Conservation (phyloP, 92 coral and sea anemone genomes). For the Phenganax marumi region DNA sequence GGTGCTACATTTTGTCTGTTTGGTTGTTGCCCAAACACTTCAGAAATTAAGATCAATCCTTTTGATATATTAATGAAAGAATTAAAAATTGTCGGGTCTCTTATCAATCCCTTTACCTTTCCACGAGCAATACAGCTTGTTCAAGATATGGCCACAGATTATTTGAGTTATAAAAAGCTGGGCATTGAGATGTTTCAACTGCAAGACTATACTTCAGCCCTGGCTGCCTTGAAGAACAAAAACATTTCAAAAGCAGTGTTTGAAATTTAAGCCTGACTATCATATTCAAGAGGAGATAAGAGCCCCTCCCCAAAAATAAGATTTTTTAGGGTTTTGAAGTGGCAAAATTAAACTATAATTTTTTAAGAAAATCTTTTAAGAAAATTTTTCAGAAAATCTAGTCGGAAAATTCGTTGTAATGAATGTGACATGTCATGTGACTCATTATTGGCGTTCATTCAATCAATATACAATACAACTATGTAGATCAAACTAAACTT, state of each 20-base stretch:
- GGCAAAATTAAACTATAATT: too few species aligned
- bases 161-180: conserved; percentile 72
- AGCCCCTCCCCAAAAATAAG: too few species aligned
- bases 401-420: too few species aligned
- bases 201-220: conserved; percentile 69
- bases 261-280: conserved; percentile 57
- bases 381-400: too few species aligned
- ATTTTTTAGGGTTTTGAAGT: too few species aligned
- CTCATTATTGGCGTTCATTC: background rate
- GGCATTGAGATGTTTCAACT: conserved; percentile 76
- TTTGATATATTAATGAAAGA: conserved; percentile 69
- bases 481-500: too few species aligned
- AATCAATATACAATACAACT: too few species aligned
- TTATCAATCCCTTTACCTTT: conserved; percentile 78
- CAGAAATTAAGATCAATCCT: conserved; percentile 73
- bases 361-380: too few species aligned
- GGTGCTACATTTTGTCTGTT: conserved; percentile 82
- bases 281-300: too few species aligned
- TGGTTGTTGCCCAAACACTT: conserved; percentile 80
- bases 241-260: conserved; percentile 82
- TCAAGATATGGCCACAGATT: conserved; percentile 75
- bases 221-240: conserved; percentile 64
- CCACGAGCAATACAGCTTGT: conserved; percentile 87
- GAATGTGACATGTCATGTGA: background rate
- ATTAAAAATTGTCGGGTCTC: conserved; percentile 75